Conservation (phyloP, 2,888 invertebrate species). For the Ectropis crepuscularia region DNA sequence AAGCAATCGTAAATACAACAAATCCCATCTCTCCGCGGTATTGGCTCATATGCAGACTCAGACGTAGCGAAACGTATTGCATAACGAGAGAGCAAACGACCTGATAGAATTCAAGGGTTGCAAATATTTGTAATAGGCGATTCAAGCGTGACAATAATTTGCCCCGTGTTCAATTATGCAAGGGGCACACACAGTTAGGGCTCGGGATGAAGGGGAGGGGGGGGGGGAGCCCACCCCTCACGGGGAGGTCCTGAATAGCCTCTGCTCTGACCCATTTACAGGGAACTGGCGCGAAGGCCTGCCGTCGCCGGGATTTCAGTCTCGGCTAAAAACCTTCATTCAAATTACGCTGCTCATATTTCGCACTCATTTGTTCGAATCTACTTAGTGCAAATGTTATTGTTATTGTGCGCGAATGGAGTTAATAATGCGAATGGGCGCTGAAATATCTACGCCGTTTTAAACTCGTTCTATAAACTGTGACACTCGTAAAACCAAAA, state of each 20-base stretch:
- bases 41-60: slow-evolving; percentile 6
- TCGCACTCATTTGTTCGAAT: slow-evolving; percentile 43
- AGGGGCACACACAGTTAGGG: slow-evolving; percentile 70
- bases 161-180: slow-evolving; percentile 81
- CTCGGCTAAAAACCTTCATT: slow-evolving; percentile 44
- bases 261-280: slow-evolving; percentile 83
- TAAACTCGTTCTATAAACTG: not conserved
- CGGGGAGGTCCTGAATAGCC: slow-evolving; percentile 68
- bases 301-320: slow-evolving; percentile 48
- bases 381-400: slow-evolving; percentile 40
- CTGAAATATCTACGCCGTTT: slow-evolving; percentile 15
- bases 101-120: slow-evolving; percentile 54
- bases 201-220: slow-evolving; percentile 52
- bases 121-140: slow-evolving; percentile 57
- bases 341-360: slow-evolving; percentile 45
- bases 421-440: slow-evolving; percentile 13
- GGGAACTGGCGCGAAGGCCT: slow-evolving; percentile 67
- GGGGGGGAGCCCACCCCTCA: slow-evolving; percentile 39
- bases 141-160: slow-evolving; percentile 78
- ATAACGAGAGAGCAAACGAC: slow-evolving; percentile 29
- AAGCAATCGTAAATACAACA: slow-evolving; percentile 10
- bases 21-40: slow-evolving; percentile 5
- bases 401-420: slow-evolving; percentile 24
- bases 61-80: slow-evolving; percentile 21
- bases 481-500: not conserved